Conservation (phyloP, 2,113 vertebrate genomes). For the Hyaena hyaena region DNA sequence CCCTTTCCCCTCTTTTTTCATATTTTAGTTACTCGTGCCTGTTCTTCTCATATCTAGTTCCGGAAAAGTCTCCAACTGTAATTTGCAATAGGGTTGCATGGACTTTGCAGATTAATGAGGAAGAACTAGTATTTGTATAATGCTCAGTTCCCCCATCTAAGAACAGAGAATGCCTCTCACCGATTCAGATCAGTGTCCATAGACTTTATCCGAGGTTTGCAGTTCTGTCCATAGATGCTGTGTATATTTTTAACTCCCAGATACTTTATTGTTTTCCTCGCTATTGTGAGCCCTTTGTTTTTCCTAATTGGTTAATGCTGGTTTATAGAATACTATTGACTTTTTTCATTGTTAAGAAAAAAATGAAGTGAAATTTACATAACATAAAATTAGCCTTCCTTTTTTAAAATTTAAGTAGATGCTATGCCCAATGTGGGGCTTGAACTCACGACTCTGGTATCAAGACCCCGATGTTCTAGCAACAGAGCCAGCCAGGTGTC, state of each 20-base stretch:
- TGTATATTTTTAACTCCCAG: background rate
- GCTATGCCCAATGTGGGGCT: background rate
- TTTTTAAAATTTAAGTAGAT: background rate
- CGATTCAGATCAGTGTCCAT: rapidly evolving
- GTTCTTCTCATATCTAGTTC: background rate
- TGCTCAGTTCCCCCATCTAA: rapidly evolving
- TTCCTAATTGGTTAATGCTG: background rate
- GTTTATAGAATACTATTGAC: background rate
- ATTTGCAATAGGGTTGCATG: background rate
- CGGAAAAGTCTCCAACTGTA: background rate
- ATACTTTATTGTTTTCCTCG: background rate
- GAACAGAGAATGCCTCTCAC: background rate
- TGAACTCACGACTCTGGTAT: background rate
- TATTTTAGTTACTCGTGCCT: background rate
- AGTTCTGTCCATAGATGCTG: too few relatives aligned
- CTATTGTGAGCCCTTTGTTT: background rate
- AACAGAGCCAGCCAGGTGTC: background rate
- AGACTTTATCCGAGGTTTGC: background rate
- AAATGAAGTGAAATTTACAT: background rate
- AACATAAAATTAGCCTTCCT: background rate
- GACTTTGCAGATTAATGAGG: background rate
- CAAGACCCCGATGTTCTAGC: background rate
- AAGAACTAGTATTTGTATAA: background rate
- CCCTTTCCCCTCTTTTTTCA: background rate
- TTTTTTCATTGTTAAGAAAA: background rate